These are phyloP conservation scores for Mythimna ferrago DNA, from an alignment of 2,888 invertebrate genomes.

Conservation along the genomic window DNA sequence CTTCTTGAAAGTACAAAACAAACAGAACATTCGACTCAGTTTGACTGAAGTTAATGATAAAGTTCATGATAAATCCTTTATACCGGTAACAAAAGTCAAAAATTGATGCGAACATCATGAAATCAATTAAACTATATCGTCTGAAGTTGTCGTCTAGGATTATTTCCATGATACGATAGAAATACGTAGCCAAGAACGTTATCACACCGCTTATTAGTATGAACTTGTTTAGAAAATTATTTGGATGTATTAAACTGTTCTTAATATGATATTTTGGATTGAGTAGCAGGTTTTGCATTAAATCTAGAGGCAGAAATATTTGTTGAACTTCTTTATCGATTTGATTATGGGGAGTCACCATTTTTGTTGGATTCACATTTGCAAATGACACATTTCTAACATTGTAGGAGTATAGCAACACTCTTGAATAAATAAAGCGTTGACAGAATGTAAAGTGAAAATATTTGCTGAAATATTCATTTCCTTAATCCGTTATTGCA, in stretches of 20 bases:
- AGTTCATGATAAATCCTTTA: not conserved
- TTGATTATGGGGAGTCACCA: slow-evolving; percentile 7
- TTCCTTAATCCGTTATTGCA: too few relatives aligned
- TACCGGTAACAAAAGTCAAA: slow-evolving; percentile 8
- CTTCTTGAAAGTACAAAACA: slow-evolving; percentile 8
- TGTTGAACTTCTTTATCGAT: slow-evolving; percentile 53
- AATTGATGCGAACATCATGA: slow-evolving; percentile 6
- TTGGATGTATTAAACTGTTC: slow-evolving; percentile 47
- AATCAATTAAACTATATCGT: slow-evolving; percentile 4
- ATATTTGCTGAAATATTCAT: too few relatives aligned
- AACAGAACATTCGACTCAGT: slow-evolving; percentile 6
- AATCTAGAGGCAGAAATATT: slow-evolving; percentile 50
- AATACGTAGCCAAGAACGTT: not conserved
- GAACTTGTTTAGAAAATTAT: slow-evolving; percentile 22
- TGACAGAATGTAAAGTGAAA: too few relatives aligned
- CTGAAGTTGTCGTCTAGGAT: slow-evolving; percentile 8
- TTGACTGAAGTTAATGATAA: slow-evolving; percentile 1
- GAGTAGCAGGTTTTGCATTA: slow-evolving; percentile 42
- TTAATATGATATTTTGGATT: slow-evolving; percentile 51
- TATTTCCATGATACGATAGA: slow-evolving; percentile 1
- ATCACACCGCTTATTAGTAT: slow-evolving; percentile 12
- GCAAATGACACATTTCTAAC: too few relatives aligned
- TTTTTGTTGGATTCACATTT: not conserved
- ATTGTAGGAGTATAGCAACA: too few relatives aligned
- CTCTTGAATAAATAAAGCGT: too few relatives aligned